These are phyloP conservation scores for Saxicola maurus DNA, from an alignment of 2,797 vertebrate species.

Conservation along the genomic window DNA sequence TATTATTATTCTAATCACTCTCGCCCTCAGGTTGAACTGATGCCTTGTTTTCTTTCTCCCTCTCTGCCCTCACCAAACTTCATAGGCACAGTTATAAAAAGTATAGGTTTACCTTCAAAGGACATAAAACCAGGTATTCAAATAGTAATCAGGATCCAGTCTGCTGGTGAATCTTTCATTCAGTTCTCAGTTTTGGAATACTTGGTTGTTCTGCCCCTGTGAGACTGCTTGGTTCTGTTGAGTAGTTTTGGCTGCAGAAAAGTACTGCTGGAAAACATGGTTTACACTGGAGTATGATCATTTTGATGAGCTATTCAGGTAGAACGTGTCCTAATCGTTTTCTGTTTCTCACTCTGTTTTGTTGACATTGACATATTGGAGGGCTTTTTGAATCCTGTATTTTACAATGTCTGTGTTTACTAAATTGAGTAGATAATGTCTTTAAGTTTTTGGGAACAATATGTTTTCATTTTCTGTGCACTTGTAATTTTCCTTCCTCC, in stretches of 20 bases:
- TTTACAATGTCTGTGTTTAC: background rate
- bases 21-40: background rate
- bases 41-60: background rate
- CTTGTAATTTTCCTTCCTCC: background rate
- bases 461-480: background rate
- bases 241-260: background rate
- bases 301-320: background rate
- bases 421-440: accelerated
- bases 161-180: background rate
- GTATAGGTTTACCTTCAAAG: background rate
- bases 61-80: background rate
- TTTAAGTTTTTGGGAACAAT: background rate
- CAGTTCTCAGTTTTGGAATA: background rate
- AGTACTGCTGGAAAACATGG: background rate
- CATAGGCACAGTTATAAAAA: background rate
- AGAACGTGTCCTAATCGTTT: background rate
- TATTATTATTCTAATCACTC: background rate
- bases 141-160: background rate
- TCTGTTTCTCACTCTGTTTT: background rate
- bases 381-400: background rate
- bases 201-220: background rate
- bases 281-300: background rate
- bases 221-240: background rate
- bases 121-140: background rate
- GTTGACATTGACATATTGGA: background rate